Evolutionary conservation across 2,113 vertebrate genomes (phyloP), one percentile per base, ranked within the genome.

Genomic region (Hystrix brachyura): DNA sequence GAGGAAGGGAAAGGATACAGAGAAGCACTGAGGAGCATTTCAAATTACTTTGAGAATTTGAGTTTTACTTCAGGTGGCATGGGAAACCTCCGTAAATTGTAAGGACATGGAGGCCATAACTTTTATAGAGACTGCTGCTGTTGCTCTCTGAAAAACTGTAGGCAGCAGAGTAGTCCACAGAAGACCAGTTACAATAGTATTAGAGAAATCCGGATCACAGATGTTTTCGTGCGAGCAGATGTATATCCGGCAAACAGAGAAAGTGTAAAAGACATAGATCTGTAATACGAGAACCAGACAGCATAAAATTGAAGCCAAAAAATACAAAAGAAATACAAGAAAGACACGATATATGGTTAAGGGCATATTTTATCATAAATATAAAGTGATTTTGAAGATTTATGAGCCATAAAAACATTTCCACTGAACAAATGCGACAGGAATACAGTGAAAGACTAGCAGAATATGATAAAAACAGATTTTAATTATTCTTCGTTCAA

Each of bases 371-470:
- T 72, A 67, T 2, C 46, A 2, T 43, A 5, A 9, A 13, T 74
- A 94, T 51, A 82, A 60, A 59, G 48, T 79, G 14, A 93, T 69
- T 74, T 81, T 83, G 48, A 94, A 72, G 21, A 83, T 78, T 14
- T 72, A 29, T 94, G 17, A n/a, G 2, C 2, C 27, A 88, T 48
- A 74, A 53, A 59, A 80, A 89, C 64, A 23, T 38, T 57, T 23
- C 21, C 57, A 60, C 60, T 64, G 80, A 92, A 67, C 32, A 95
- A 51, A 38, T 38, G 0, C 23, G 64, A 80, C 3, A 32, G 60
- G 18, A 83, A 92, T 79, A 80, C 5, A 96, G 34, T 21, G 0
- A 83, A 29, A 62, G 80, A 57, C 0, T 84, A 78, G 43, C 15
- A 64, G 32, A 57, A 76, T 84, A 19, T 21, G 38, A 84, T 91